Evolutionary conservation across 2,113 vertebrate species (phyloP).

Genomic region (Leucoraja erinaceus): DNA sequence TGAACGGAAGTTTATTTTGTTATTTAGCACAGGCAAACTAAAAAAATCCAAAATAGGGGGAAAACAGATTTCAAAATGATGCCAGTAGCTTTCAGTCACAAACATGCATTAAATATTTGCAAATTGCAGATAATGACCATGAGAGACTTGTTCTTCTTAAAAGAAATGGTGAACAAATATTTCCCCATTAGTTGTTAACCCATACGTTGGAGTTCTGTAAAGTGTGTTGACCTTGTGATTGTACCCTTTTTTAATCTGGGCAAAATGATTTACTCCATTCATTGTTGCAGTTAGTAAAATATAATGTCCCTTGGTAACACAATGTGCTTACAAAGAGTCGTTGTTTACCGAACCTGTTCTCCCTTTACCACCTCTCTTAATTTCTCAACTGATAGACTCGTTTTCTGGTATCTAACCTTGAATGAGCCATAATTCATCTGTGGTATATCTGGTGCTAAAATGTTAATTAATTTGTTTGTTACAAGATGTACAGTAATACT

Average conservation of each 20-base stretch:
- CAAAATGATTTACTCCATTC: neutral
- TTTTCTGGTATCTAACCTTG: neutral
- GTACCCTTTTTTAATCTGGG: neutral
- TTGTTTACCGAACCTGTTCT: neutral
- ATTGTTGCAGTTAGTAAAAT: neutral
- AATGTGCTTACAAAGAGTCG: neutral
- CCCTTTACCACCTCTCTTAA: neutral
- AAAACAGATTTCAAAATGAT: neutral
- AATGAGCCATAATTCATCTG: neutral
- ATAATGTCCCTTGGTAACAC: neutral
- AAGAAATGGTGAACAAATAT: neutral
- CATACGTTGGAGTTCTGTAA: neutral
- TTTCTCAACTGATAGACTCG: neutral
- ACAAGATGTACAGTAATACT: too few species aligned
- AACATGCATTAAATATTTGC: slow-evolving; percentile 1
- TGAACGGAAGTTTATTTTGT: neutral
- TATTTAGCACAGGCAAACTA: neutral
- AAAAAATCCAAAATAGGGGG: neutral
- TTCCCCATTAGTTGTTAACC: neutral
- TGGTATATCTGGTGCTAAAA: neutral
- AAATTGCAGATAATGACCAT: neutral
- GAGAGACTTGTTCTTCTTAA: neutral
- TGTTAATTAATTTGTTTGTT: too few species aligned
- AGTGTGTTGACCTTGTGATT: too few species aligned
- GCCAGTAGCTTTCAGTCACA: neutral